A percentile compares a stretch with the other conserved stretches of the same genome.
These are phyloP conservation scores for Myopa tessellatipennis DNA, from an alignment of 2,888 invertebrate species.

Conservation along the genomic window DNA sequence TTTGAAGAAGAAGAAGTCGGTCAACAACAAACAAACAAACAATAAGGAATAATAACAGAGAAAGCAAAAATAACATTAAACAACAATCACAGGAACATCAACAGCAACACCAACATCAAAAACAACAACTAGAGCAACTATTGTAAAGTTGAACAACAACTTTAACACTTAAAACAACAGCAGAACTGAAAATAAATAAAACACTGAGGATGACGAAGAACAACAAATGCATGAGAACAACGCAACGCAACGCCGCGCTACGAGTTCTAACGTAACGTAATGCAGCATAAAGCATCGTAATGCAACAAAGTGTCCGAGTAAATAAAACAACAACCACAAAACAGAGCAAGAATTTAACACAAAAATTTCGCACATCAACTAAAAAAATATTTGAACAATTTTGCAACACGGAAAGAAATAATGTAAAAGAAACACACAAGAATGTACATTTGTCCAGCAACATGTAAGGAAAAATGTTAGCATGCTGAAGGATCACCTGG, in stretches of 20 bases:
- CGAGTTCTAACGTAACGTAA: slow-evolving; percentile 3
- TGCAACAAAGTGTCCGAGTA: neutral
- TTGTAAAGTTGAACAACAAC: neutral
- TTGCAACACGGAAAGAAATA: slow-evolving; percentile 47
- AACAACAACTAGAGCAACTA: slow-evolving; percentile 11
- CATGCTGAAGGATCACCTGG: slow-evolving; percentile 46
- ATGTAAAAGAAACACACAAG: neutral
- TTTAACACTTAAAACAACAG: neutral
- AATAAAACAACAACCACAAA: neutral
- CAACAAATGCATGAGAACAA: neutral
- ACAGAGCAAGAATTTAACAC: neutral
- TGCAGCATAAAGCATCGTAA: slow-evolving; percentile 4
- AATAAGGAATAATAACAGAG: neutral
- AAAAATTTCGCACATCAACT: slow-evolving; percentile 33
- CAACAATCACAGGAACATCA: neutral
- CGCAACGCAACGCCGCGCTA: neutral
- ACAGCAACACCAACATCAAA: slow-evolving; percentile 1
- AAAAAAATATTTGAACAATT: slow-evolving; percentile 36
- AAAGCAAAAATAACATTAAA: neutral
- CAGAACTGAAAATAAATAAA: no score
- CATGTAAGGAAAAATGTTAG: slow-evolving; percentile 43
- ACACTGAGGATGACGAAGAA: no score
- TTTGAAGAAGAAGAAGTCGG: slow-evolving; percentile 2
- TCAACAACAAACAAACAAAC: neutral
- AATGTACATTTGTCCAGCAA: slow-evolving; percentile 45